These are phyloP conservation scores for Stramonita haemastoma DNA, from an alignment of 2,888 invertebrate species.

Conservation along the genomic window DNA sequence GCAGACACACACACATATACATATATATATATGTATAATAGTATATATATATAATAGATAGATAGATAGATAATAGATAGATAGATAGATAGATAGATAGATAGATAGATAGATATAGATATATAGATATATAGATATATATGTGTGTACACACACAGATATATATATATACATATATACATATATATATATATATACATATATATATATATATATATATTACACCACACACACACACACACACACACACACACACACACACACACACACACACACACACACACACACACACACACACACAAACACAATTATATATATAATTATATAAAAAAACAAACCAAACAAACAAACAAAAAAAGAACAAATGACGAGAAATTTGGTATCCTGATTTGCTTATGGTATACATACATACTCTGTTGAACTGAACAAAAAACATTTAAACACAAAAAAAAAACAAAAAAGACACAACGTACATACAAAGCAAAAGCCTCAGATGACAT, in stretches of 20 bases:
- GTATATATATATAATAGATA: too few species aligned
- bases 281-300: background rate
- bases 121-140: background rate
- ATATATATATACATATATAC: background rate
- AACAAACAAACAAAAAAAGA: too few species aligned
- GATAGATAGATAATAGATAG: too few species aligned
- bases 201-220: background rate
- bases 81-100: background rate
- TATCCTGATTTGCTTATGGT: too few species aligned
- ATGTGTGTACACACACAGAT: constrained; percentile 3
- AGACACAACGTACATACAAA: too few species aligned
- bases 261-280: background rate
- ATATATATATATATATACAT: background rate
- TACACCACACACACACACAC: background rate
- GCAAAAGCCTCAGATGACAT: too few species aligned
- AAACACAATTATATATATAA: background rate
- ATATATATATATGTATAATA: too few species aligned
- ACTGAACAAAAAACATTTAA: too few species aligned
- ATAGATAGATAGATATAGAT: background rate
- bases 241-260: background rate
- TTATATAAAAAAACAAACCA: too few species aligned
- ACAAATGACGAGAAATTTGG: too few species aligned
- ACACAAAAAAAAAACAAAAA: too few species aligned
- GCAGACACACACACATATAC: background rate
- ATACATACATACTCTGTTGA: too few species aligned